phyloP scores from a whole-genome alignment of 1,140 invertebrate genomes.

The Batillaria attramentaria region DNA sequence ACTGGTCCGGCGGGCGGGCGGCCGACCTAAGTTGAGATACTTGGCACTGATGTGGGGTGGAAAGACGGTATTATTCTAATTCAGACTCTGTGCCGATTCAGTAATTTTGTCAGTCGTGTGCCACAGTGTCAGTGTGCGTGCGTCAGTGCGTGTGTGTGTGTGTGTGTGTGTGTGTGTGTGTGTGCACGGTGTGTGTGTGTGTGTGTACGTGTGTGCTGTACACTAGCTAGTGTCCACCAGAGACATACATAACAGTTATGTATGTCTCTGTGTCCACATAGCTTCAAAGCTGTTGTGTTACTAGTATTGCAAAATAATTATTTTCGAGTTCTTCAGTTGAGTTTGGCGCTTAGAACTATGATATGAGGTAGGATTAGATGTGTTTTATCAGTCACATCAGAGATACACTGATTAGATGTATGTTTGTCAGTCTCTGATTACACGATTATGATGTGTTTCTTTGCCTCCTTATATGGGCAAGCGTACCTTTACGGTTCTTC shows the following conservation, averaged over 20 bases:
- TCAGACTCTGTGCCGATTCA: too few species aligned
- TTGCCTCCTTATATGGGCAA: neutral
- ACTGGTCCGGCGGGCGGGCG: too few species aligned
- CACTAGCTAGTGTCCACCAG: neutral
- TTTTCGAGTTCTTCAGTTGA: too few species aligned
- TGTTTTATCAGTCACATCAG: too few species aligned
- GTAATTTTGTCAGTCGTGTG: neutral
- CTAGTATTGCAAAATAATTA: too few species aligned
- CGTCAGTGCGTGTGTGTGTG: neutral
- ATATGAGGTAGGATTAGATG: too few species aligned
- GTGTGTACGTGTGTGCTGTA: conserved; percentile 7
- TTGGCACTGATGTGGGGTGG: too few species aligned
- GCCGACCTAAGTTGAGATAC: too few species aligned
- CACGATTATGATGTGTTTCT: neutral
- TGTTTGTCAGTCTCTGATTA: too few species aligned
- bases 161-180: conserved; percentile 11
- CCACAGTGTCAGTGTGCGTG: neutral
- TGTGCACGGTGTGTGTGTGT: conserved; percentile 9
- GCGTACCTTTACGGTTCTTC: neutral
- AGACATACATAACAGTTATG: neutral
- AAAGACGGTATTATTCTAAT: too few species aligned
- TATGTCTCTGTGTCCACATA: neutral
- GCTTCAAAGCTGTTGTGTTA: neutral
- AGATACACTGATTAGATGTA: too few species aligned
- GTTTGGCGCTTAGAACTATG: too few species aligned